phyloP scores from a whole-genome alignment of 2,113 vertebrate species.

The Hypomesus transpacificus region DNA sequence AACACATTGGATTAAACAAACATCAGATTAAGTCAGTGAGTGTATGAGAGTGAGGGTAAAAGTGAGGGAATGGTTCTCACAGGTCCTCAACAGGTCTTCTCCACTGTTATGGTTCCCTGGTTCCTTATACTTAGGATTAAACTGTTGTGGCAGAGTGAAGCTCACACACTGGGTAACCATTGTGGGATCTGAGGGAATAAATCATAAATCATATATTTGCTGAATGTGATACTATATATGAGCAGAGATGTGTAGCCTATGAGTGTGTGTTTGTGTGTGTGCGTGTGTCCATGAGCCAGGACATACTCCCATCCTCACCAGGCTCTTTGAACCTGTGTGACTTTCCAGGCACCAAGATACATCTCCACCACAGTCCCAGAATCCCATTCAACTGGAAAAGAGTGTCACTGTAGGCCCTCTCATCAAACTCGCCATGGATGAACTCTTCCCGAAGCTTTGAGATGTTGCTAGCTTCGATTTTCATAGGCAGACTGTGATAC shows the following conservation, averaged over 20 bases:
- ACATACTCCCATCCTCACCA: conserved; percentile 62
- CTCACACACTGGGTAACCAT: conserved; percentile 78
- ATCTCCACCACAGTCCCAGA: conserved; percentile 88
- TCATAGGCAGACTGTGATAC: conserved; percentile 75
- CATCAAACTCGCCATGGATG: conserved; percentile 67
- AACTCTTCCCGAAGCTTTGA: conserved; percentile 70
- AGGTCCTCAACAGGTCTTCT: conserved; percentile 87
- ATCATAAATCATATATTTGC: too few species aligned
- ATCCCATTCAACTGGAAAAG: conserved; percentile 85
- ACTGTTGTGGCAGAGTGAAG: conserved; percentile 88
- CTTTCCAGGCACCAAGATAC: conserved; percentile 73
- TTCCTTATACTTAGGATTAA: conserved; percentile 77
- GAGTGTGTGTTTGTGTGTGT: too few species aligned
- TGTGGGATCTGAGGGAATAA: conserved; percentile 66
- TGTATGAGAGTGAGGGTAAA: not conserved
- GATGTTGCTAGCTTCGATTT: conserved; percentile 69
- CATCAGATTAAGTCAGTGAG: not conserved
- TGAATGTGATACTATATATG: not conserved
- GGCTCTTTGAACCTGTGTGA: conserved; percentile 75
- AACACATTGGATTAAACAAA: not conserved
- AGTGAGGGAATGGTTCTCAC: conserved; percentile 69
- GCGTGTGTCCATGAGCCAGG: too few species aligned
- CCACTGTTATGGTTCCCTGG: conserved; percentile 77
- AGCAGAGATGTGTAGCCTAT: too few species aligned
- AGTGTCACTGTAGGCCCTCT: conserved; percentile 75